Conservation (phyloP, 1,140 invertebrate genomes). For the Magallana gigas region DNA sequence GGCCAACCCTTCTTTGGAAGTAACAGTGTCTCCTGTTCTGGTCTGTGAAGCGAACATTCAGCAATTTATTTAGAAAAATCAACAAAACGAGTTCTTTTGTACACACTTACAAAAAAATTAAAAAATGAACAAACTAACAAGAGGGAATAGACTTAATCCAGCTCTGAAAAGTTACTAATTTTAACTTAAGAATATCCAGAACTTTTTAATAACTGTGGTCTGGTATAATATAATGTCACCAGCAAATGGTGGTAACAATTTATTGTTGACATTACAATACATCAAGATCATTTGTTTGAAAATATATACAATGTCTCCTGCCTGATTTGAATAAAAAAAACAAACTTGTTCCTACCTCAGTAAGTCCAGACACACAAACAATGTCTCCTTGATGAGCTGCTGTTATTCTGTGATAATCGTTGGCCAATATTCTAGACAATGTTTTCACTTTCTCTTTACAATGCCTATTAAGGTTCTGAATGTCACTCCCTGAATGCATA, state of each 20-base stretch:
- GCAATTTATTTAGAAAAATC: background rate
- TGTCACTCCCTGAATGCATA: conserved; percentile 85
- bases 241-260: too few species aligned
- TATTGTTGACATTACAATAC: too few species aligned
- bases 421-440: conserved; percentile 90
- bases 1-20: conserved; percentile 82
- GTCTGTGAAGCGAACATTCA: conserved; percentile 79
- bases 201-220: too few species aligned
- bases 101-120: background rate
- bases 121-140: background rate
- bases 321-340: background rate
- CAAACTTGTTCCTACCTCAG: background rate
- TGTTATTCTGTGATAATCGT: conserved; percentile 89
- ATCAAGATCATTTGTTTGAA: background rate
- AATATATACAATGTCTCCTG: background rate
- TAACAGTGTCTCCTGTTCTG: conserved; percentile 92
- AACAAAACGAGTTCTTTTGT: background rate
- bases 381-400: conserved; percentile 90
- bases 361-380: conserved; percentile 60
- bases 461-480: conserved; percentile 88
- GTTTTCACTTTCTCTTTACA: conserved; percentile 83
- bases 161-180: too few species aligned
- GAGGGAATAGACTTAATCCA: too few species aligned
- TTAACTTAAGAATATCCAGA: too few species aligned
- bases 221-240: too few species aligned